Conservation (phyloP, 2,113 vertebrate species). For the Ctenomys sociabilis region DNA sequence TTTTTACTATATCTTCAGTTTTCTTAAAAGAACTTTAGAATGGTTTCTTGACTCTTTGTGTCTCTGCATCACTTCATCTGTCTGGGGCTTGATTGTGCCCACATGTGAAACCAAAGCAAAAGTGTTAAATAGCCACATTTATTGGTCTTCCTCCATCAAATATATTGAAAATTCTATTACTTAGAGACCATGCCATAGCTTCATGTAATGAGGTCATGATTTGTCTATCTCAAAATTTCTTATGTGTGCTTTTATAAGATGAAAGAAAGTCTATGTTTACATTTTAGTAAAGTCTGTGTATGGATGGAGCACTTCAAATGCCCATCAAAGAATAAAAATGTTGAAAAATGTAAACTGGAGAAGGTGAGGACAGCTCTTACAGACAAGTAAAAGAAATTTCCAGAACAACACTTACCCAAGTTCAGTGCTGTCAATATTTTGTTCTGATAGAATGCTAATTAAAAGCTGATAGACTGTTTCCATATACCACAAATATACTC, state of each 20-base stretch:
- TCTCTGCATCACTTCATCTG: constrained; percentile 83
- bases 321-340: constrained; percentile 89
- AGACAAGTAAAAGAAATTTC: not conserved
- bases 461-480: not conserved
- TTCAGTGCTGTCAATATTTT: not conserved
- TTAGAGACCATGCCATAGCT: constrained; percentile 85
- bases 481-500: not conserved
- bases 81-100: constrained; percentile 78
- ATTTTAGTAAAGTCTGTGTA: constrained; percentile 58
- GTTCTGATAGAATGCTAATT: no score
- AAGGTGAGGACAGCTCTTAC: not conserved
- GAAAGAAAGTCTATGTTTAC: constrained; percentile 78
- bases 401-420: not conserved
- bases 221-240: constrained; percentile 91
- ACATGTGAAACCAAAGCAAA: constrained; percentile 76
- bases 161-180: constrained; percentile 86
- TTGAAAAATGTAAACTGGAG: constrained; percentile 52
- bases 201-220: constrained; percentile 90
- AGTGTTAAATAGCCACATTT: constrained; percentile 73
- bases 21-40: constrained; percentile 86
- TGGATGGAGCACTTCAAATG: constrained; percentile 91
- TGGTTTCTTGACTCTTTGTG: constrained; percentile 87
- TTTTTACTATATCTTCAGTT: constrained; percentile 87
- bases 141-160: constrained; percentile 81
- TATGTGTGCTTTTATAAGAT: constrained; percentile 91